Base-by-base conservation (phyloP, 1,140 invertebrate species). In the Drosophila truncata region DNA sequence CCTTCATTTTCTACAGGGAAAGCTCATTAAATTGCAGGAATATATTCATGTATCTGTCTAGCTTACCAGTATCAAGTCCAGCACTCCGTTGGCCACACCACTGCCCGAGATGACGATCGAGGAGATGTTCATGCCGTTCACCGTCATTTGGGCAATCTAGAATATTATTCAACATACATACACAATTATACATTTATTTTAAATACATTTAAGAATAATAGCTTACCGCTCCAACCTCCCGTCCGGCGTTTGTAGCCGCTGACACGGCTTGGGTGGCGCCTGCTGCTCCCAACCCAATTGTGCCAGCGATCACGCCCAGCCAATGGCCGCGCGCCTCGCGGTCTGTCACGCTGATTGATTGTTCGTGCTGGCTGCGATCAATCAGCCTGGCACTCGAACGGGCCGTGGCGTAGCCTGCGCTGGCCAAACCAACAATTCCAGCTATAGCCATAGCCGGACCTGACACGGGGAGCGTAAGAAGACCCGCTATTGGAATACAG, bases 341-440 rank as follows among this genome's bases (percentile, higher is more conserved):
- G 57, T 92, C 64, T 2, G 72, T 47, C 9, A 92, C 58, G 42
- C 31, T 80, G 10, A 88, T 92, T 0, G 88, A 80, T 49, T 92
- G 91, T 41, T 92, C 91, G 18, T 92, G 91, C 27, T 57, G 61
- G 55, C 58, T 72, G 35, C 91, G 90, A 86, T 91, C 86, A 3
- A 47, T 46, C 41, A 92, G 50, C 29, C 41, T 71, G 6, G 23
- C 47, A 14, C 70, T 59, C 0, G 91, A 85, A 6, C 90, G 83
- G 20, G 80, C 37, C 4, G 81, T 64, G 14, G 75, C 44, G 66
- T 90, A 92, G 3, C 72, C 80, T 1, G 78, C 90, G 11, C 80
- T 58, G 3, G 54, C 80, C 7, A 91, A 35, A 13, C 78, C 78
- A 4, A 91, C 69, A 9, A 11, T 46, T 18, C 71, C 80, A 3